Conservation (phyloP, 1,140 invertebrate genomes). For the Potamilus streckersoni region DNA sequence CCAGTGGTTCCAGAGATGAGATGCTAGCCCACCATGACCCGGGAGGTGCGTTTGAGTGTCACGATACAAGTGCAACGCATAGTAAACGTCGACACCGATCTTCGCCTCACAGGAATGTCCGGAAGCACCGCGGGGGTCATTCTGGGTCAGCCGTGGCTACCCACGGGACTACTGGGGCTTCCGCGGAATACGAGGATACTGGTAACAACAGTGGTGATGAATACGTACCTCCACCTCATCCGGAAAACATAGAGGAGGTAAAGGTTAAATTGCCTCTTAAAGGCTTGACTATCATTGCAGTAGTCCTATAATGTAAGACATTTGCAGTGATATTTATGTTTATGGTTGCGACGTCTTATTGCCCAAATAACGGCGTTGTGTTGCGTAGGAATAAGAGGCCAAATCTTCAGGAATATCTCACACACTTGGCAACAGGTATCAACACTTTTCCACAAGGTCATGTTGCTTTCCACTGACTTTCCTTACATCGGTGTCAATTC, state of each 20-base stretch:
- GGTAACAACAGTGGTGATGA: slow-evolving; percentile 85
- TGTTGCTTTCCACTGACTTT: no score
- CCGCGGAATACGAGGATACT: slow-evolving; percentile 56
- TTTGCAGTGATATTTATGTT: no score
- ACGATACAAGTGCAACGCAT: slow-evolving; percentile 71
- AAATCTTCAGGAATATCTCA: no score
- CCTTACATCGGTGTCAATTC: no score
- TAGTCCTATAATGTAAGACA: no score
- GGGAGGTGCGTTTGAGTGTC: slow-evolving; percentile 65
- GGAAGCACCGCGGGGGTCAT: slow-evolving; percentile 57
- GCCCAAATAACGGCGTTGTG: no score
- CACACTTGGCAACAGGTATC: no score
- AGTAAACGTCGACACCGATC: slow-evolving; percentile 72
- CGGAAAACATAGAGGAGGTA: slow-evolving; percentile 57
- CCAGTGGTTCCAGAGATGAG: slow-evolving; percentile 69
- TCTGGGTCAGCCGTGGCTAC: slow-evolving; percentile 8
- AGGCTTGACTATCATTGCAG: slow-evolving; percentile 72
- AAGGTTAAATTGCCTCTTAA: slow-evolving; percentile 59
- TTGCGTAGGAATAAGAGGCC: no score
- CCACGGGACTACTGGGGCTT: slow-evolving; percentile 15
- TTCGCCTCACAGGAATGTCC: slow-evolving; percentile 59
- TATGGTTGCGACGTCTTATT: no score
- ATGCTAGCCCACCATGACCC: slow-evolving; percentile 66
- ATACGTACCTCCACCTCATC: slow-evolving; percentile 70
- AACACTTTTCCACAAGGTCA: no score